Evolutionary conservation across 2,797 vertebrate species (phyloP), one percentile per base, ranked within the genome.

Genomic region (Gymnothorax reevesii): DNA sequence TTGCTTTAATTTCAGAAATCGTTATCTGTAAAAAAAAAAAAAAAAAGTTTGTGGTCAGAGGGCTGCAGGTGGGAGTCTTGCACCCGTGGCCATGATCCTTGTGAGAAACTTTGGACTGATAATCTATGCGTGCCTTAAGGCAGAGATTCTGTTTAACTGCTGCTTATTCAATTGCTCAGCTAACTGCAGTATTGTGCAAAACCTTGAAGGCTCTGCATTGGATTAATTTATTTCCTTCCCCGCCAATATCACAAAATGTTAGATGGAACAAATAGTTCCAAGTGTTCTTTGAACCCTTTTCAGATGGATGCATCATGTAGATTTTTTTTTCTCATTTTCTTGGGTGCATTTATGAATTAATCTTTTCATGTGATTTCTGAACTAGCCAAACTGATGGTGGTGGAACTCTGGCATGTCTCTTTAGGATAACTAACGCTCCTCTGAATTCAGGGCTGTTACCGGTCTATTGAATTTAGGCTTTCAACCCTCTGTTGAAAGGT

Each of bases 211-310:
- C 60, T 17, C 15, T 62, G 27, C 25, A 73, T 73, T 73, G 7
- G 69, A 73, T 33, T 73, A 73, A 33, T 27, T 33, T 73, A 73
- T 73, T 73, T 33, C 69, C 9, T 25, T 69, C 4, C n/a, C 64
- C 25, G n/a, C 69, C 25, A 73, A 73, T 10, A 73, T 73, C 7
- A 8, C 25, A 33, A 3, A 42, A 12, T 73, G 25, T 27, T 3
- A 27, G 25, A 85, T 22, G n/a, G 8, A 9, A 79, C 77, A 59
- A 73, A 8, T 83, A 6, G 57, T 4, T 20, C 64, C 62, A 64
- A 60, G 7, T 88, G 42, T 85, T 7, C 57, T n/a, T 77, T 79
- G 13, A 88, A 57, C 62, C 85, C 33, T 79, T 60, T n/a, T 73
- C 1, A 59, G n/a, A 69, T n/a, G 33, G 33, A 73, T 73, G 9